A percentile compares a stretch with the other conserved stretches of the same genome.
These are phyloP conservation scores for Zygothrica quintamaculata DNA, from an alignment of 2,888 invertebrate genomes.

Conservation along the genomic window DNA sequence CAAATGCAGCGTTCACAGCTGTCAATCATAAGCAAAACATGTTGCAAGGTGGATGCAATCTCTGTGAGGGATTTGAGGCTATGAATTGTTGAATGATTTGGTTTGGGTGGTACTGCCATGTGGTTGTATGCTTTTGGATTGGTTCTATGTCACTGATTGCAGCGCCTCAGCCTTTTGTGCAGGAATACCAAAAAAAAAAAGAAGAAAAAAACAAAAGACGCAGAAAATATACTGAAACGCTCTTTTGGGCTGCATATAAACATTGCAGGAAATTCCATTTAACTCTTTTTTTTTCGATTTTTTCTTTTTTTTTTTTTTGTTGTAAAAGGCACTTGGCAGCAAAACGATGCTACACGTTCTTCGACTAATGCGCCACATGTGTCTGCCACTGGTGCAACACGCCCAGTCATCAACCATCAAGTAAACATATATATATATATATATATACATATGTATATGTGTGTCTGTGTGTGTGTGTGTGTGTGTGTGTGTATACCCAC, in stretches of 20 bases:
- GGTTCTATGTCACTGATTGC: conserved; percentile 60
- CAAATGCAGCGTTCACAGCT: conserved; percentile 69
- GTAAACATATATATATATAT: conserved; percentile 4
- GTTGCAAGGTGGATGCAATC: conserved; percentile 64
- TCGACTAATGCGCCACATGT: conserved; percentile 65
- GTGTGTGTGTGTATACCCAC: conserved; percentile 41
- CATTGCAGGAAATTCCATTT: conserved; percentile 71
- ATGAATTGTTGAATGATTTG: too few relatives aligned
- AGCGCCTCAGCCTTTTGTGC: conserved; percentile 31
- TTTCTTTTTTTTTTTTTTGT: too few relatives aligned
- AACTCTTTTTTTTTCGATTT: conserved; percentile 58
- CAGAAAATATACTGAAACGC: conserved; percentile 49
- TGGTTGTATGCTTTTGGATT: too few relatives aligned
- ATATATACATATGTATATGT: too few relatives aligned
- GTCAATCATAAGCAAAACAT: conserved; percentile 69
- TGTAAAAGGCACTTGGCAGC: conserved; percentile 49
- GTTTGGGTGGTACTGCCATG: conserved; percentile 18
- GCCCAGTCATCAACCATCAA: conserved; percentile 27
- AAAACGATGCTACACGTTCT: conserved; percentile 39
- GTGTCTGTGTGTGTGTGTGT: too few relatives aligned
- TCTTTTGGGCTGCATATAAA: conserved; percentile 33
- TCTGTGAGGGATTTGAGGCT: conserved; percentile 18
- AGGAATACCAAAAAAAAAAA: conserved; percentile 5
- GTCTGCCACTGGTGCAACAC: conserved; percentile 63
- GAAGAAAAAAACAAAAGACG: conserved; percentile 60